A percentile compares a stretch with the other conserved stretches of the same genome.
phyloP scores from a whole-genome alignment of 2,888 invertebrate genomes.

The Alloplasta piceator region DNA sequence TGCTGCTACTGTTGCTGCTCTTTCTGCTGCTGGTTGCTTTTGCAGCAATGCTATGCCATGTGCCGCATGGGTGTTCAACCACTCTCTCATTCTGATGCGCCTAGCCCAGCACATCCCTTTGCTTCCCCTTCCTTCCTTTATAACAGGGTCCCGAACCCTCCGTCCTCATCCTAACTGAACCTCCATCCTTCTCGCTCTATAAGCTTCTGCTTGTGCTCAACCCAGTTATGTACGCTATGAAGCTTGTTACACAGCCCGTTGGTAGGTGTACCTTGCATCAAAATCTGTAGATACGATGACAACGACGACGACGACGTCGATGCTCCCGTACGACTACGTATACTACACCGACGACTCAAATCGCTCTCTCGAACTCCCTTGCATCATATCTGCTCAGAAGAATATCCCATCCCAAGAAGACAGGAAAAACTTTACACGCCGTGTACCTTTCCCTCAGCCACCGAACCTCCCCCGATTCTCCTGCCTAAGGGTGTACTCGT shows the following conservation, averaged over 20 bases:
- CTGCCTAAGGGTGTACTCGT: slow-evolving; percentile 43
- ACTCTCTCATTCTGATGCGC: slow-evolving; percentile 50
- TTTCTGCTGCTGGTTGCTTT: slow-evolving; percentile 38
- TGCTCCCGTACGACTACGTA: slow-evolving; percentile 28
- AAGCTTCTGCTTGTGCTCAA: slow-evolving; percentile 41
- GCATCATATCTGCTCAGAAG: slow-evolving; percentile 19
- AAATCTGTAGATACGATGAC: slow-evolving; percentile 36
- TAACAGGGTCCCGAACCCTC: slow-evolving; percentile 7
- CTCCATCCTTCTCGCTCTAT: slow-evolving; percentile 31
- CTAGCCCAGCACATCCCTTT: slow-evolving; percentile 38
- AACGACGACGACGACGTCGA: slow-evolving; percentile 21
- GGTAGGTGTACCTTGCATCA: slow-evolving; percentile 22
- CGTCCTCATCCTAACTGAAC: background rate
- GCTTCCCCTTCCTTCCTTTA: slow-evolving; percentile 18
- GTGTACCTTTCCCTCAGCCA: background rate
- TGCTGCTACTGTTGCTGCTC: slow-evolving; percentile 34
- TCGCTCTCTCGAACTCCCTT: slow-evolving; percentile 40
- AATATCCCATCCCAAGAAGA: slow-evolving; percentile 7
- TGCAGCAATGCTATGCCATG: slow-evolving; percentile 71
- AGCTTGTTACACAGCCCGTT: slow-evolving; percentile 38
- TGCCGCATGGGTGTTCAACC: slow-evolving; percentile 66
- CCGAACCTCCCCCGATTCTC: background rate
- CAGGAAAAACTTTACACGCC: slow-evolving; percentile 57
- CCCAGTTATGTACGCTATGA: slow-evolving; percentile 35
- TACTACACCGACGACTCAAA: slow-evolving; percentile 37